These are phyloP conservation scores for Poecilia picta DNA, from an alignment of 2,797 vertebrate genomes.

Conservation along the genomic window DNA sequence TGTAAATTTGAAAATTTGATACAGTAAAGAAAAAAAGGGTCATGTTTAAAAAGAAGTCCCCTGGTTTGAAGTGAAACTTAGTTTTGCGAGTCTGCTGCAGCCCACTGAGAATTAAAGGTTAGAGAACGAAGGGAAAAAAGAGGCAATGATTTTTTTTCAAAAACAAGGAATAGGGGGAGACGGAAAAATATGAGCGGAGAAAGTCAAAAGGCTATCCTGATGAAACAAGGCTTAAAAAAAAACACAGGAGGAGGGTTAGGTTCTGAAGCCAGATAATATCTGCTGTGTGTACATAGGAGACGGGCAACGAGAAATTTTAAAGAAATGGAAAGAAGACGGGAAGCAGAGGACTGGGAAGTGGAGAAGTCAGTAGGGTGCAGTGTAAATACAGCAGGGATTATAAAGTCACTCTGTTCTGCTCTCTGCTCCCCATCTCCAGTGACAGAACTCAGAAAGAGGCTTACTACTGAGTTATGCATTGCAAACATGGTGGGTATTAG, in stretches of 20 bases:
- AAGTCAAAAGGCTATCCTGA: slow-evolving; percentile 47
- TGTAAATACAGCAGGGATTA: slow-evolving; percentile 78
- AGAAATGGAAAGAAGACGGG: slow-evolving; percentile 47
- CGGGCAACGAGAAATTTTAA: slow-evolving; percentile 42
- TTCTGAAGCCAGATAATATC: slow-evolving; percentile 53
- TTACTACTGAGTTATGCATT: slow-evolving; percentile 74
- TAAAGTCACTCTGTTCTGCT: slow-evolving; percentile 78
- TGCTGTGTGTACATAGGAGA: slow-evolving; percentile 52
- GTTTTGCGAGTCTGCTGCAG: slow-evolving; percentile 25
- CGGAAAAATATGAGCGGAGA: slow-evolving; percentile 47
- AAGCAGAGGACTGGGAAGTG: slow-evolving; percentile 49
- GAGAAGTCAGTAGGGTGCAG: slow-evolving; percentile 68
- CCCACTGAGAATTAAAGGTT: slow-evolving; percentile 14
- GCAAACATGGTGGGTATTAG: slow-evolving; percentile 55
- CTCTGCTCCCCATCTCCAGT: slow-evolving; percentile 74
- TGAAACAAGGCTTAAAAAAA: slow-evolving; percentile 39
- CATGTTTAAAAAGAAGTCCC: slow-evolving; percentile 22
- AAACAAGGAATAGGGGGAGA: slow-evolving; percentile 22
- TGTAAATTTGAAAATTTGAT: background rate
- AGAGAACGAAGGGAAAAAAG: slow-evolving; percentile 19
- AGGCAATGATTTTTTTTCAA: slow-evolving; percentile 18
- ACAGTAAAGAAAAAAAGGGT: slow-evolving; percentile 13
- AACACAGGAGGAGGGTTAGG: slow-evolving; percentile 35
- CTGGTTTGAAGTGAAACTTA: slow-evolving; percentile 44
- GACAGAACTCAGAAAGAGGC: slow-evolving; percentile 75